Evolutionary conservation across 2,797 vertebrate genomes (phyloP), one percentile per base, ranked within the genome.

Genomic region (Pseudochaenichthys georgianus): DNA sequence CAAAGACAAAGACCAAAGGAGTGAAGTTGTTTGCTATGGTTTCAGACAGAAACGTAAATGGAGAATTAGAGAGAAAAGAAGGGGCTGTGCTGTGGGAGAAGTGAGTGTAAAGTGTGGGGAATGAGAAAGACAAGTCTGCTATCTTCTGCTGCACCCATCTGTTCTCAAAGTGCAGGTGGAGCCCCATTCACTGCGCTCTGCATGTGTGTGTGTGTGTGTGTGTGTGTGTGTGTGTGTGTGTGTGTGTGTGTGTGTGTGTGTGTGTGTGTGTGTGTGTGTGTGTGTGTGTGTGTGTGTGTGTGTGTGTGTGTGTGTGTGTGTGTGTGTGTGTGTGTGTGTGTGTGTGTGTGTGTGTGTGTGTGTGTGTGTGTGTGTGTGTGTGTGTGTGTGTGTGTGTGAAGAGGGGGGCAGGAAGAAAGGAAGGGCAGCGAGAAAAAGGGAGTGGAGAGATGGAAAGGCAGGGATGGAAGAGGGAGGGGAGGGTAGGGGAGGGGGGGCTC

Each of bases 151-250:
- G 92, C 93, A 94, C 90, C 94, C 95, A 95, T 95, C 94, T 95
- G 94, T 93, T 95, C 91, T 90, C 88, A 93, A 88, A 92, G 93
- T 95, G 95, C 94, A 95, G 95, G 95, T 95, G 95, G 95, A 95
- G 93, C 86, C 91, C 94, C 93, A 95, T 95, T 95, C 95, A 95
- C 89, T 89, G 89, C 31, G 81, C 93, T 91, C 93, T 92, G 88
- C 82, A 42, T 91, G 89, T 87, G 85, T 84, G 84, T 85, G 81
- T 77, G 71, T 64, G 61, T 53, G 53, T 84, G 89, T 75, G 79
- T 83, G 82, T 89, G 57, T 83, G 83, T 84, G 79, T 78, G 72
- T 62, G 89, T 86, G 86, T 83, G 83, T 84, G 79, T 38, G 34
- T 38, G 34, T 38, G 7, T 38, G 34, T 8, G 34, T 34, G 34